A percentile compares a stretch with the other conserved stretches of the same genome.
Evolutionary conservation across 2,888 invertebrate genomes (phyloP).

Genomic region (Petrolisthes manimaculis): DNA sequence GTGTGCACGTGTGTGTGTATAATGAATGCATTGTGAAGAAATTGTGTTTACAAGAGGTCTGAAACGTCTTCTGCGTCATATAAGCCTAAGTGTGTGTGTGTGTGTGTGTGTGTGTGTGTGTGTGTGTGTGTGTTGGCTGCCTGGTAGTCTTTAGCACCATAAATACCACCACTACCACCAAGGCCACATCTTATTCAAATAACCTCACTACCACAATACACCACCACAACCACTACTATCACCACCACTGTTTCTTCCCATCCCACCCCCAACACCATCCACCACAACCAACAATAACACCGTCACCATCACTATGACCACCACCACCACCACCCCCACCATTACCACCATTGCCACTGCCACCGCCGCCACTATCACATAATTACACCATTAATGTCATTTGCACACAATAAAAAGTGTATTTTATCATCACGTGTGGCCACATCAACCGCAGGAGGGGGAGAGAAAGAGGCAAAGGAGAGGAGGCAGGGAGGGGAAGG

Average conservation of each 20-base stretch:
- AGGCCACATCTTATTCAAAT: too few species aligned
- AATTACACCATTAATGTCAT: slow-evolving; percentile 19
- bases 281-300: background rate
- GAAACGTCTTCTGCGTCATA: too few species aligned
- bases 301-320: background rate
- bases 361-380: slow-evolving; percentile 5
- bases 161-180: background rate
- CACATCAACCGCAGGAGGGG: background rate
- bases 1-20: too few species aligned
- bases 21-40: too few species aligned
- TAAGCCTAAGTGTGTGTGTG: background rate
- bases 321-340: background rate
- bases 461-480: background rate
- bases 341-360: background rate
- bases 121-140: background rate
- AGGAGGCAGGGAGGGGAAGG: background rate
- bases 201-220: background rate
- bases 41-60: too few species aligned
- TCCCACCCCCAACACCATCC: background rate
- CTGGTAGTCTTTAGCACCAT: background rate
- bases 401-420: slow-evolving; percentile 10
- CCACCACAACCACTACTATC: background rate
- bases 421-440: slow-evolving; percentile 6
- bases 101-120: background rate
- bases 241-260: background rate